Evolutionary conservation across 2,797 vertebrate species (phyloP).

Genomic region (Tachyglossus aculeatus): DNA sequence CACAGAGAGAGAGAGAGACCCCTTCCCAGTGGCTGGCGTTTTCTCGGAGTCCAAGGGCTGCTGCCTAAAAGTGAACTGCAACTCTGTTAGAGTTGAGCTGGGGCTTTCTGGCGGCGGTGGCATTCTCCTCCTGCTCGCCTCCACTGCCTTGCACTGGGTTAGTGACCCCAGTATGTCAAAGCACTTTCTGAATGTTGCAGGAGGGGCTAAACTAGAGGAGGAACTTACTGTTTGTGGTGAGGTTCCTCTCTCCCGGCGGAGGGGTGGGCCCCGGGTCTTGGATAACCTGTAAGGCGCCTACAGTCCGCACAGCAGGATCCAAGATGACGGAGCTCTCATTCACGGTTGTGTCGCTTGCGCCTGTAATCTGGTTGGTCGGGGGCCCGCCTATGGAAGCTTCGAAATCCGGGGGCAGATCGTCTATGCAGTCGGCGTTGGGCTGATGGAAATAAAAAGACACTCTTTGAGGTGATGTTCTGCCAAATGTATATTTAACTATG

Average conservation of each 20-base stretch:
- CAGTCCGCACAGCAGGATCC: constrained; percentile 78
- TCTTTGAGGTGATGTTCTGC: background rate
- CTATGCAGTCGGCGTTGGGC: constrained; percentile 89
- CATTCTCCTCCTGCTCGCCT: too few relatives aligned
- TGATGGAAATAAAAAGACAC: constrained; percentile 53
- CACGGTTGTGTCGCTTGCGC: constrained; percentile 87
- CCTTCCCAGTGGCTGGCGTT: background rate
- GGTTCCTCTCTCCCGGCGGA: constrained; percentile 78
- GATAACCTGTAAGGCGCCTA: constrained; percentile 81
- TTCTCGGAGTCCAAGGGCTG: background rate
- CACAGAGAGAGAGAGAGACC: too few relatives aligned
- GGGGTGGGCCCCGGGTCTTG: constrained; percentile 76
- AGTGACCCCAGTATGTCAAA: background rate
- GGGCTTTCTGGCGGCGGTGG: too few relatives aligned
- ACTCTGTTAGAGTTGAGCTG: too few relatives aligned
- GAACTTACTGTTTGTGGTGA: constrained; percentile 88
- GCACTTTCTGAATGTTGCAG: background rate
- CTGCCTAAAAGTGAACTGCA: background rate
- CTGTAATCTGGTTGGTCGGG: constrained; percentile 87
- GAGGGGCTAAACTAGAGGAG: background rate
- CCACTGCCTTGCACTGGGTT: too few relatives aligned
- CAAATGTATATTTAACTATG: background rate
- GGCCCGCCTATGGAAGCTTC: constrained; percentile 86
- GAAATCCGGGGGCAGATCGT: constrained; percentile 89
- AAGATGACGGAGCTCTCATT: constrained; percentile 90